Base-by-base conservation (phyloP, 2,888 invertebrate species). In the Scaptomyza caliginosa region DNA sequence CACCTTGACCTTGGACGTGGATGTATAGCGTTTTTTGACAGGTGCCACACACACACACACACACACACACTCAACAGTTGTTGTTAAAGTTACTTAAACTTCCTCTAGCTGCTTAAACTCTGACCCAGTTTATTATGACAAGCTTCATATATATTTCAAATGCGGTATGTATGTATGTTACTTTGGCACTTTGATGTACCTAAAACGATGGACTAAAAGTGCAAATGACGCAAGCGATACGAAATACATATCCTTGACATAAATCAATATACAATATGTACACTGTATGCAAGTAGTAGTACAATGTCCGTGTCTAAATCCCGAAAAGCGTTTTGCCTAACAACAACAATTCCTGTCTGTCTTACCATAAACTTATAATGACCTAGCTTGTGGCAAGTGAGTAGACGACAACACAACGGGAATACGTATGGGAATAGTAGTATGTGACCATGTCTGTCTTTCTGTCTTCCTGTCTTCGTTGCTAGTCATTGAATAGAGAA, bases 201-300 rank as follows among this genome's bases (percentile, higher is more conserved):
- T 26, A 36, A 54, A 60, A 28, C 6, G 57, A 42, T 51, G 56
- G 58, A 55, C 74, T 67, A 66, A 83, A 73, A 73, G 67, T 73
- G 75, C 72, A 80, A 86, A 82, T 82, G 81, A 82, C 81, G 81
- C 86, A 86, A 82, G 81, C 81, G 30, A 52, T 40, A 1, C 51
- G 51, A 48, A 67, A 58, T 46, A 51, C 50, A 16, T 17, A 49
- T 49, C 49, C 73, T 74, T 75, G 73, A 62, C 75, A 67, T 50
- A 63, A 70, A 73, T 75, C 75, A 78, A 75, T 74, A 68, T 32
- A 28, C 28, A 4, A 7, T 16, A 34, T 34, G 16, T 16, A 34
- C 34, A 17, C 17, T 17, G n/a, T 28, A 58, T 46, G 46, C 43
- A 50, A 26, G 21, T 43, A 16, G 39, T 16, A 36, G n/a, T 19